Conservation (phyloP, 2,888 invertebrate genomes). For the Netelia melanura region DNA sequence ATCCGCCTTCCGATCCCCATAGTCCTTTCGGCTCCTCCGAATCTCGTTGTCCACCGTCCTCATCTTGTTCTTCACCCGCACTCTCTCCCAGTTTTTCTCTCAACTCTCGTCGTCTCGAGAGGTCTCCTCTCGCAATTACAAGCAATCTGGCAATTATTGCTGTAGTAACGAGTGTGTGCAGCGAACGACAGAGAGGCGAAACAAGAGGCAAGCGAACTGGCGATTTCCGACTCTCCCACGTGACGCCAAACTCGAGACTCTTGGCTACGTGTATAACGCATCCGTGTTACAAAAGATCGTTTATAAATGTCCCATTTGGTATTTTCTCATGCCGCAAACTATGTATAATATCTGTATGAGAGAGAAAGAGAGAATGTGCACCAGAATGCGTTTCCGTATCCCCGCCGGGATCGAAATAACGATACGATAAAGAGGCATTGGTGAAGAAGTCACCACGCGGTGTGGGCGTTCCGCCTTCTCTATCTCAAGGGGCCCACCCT, state of each 20-base stretch:
- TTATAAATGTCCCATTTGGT: slow-evolving; percentile 37
- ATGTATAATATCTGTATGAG: slow-evolving; percentile 2
- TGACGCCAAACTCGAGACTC: slow-evolving; percentile 50
- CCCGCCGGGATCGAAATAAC: slow-evolving; percentile 59
- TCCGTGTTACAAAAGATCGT: slow-evolving; percentile 37
- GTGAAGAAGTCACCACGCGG: slow-evolving; percentile 44
- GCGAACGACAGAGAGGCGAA: slow-evolving; percentile 30
- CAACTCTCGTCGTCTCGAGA: slow-evolving; percentile 80
- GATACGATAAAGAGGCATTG: slow-evolving; percentile 63
- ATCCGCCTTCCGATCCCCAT: slow-evolving; percentile 59
- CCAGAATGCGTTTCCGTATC: slow-evolving; percentile 62
- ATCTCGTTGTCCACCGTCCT: slow-evolving; percentile 51
- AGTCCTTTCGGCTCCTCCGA: slow-evolving; percentile 67
- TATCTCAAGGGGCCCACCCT: slow-evolving; percentile 60
- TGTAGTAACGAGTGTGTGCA: slow-evolving; percentile 64
- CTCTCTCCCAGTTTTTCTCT: slow-evolving; percentile 56
- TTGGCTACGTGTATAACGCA: slow-evolving; percentile 2
- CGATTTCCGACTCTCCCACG: slow-evolving; percentile 67
- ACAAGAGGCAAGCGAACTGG: slow-evolving; percentile 52
- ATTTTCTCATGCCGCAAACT: slow-evolving; percentile 4
- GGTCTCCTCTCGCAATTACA: slow-evolving; percentile 79
- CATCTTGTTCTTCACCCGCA: slow-evolving; percentile 50
- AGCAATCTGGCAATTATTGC: slow-evolving; percentile 82
- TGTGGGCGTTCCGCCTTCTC: slow-evolving; percentile 62
- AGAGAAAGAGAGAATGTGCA: slow-evolving; percentile 44